These are phyloP conservation scores for Anas bernieri DNA, from an alignment of 2,797 vertebrate genomes.

Conservation along the genomic window DNA sequence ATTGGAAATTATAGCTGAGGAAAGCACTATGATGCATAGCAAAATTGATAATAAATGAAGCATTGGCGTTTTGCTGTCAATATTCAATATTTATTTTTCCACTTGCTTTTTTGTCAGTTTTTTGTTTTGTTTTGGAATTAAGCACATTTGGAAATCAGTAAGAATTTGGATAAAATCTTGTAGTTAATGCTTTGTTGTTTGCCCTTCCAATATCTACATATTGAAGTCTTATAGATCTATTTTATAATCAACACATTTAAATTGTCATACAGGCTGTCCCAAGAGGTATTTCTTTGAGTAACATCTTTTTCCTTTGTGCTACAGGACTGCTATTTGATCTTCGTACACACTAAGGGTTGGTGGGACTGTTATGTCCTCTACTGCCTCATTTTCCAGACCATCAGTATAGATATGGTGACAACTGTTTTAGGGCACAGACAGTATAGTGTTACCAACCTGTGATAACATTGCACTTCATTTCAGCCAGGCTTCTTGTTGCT, in stretches of 20 bases:
- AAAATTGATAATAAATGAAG: not conserved
- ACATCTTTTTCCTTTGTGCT: not conserved
- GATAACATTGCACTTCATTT: not conserved
- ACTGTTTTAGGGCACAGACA: not conserved
- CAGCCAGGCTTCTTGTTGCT: not conserved
- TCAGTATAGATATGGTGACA: not conserved
- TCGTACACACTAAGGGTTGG: not conserved
- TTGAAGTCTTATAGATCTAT: not conserved
- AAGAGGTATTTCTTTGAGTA: not conserved
- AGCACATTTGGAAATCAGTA: not conserved
- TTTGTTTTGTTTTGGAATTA: not conserved
- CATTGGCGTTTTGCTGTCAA: not conserved
- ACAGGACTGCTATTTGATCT: not conserved
- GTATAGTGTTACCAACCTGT: not conserved
- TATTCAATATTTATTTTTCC: too few relatives aligned
- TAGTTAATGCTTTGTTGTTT: not conserved
- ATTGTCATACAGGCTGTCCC: not conserved
- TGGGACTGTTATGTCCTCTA: not conserved
- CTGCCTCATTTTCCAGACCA: not conserved
- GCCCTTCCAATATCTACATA: not conserved
- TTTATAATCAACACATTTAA: not conserved
- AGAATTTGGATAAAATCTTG: not conserved
- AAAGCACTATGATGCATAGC: not conserved
- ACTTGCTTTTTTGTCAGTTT: too few relatives aligned
- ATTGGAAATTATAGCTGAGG: not conserved